Evolutionary conservation across 2,888 invertebrate species (phyloP).

Genomic region (Mesochorus sp.): DNA sequence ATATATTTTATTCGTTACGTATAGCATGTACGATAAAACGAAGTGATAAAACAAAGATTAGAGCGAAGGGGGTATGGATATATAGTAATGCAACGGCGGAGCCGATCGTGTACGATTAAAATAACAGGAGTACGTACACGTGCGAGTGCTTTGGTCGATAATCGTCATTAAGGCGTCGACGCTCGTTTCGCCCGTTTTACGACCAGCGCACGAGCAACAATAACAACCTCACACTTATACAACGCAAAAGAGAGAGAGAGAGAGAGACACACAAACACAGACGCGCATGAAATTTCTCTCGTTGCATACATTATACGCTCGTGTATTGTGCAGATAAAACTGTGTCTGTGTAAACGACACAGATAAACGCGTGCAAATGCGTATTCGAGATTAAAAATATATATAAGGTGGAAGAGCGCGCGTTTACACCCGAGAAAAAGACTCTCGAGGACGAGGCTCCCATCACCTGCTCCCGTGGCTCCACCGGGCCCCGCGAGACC

Average conservation of each 20-base stretch:
- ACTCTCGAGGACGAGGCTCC: slow-evolving; percentile 44
- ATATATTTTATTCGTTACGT: neutral
- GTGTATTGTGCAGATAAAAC: neutral
- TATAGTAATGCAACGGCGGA: slow-evolving; percentile 12
- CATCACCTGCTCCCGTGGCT: slow-evolving; percentile 57
- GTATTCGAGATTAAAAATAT: neutral
- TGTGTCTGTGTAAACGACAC: neutral
- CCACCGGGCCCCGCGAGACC: slow-evolving; percentile 52
- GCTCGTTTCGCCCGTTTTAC: slow-evolving; percentile 56
- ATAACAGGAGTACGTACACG: slow-evolving; percentile 57
- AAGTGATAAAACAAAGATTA: slow-evolving; percentile 28
- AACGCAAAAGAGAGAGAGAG: too few relatives aligned
- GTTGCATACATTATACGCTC: neutral
- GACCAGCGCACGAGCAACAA: slow-evolving; percentile 51
- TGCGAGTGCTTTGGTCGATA: slow-evolving; percentile 51
- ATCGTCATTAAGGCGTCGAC: slow-evolving; percentile 53
- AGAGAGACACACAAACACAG: neutral
- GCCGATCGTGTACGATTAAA: slow-evolving; percentile 59
- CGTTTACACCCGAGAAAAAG: slow-evolving; percentile 35
- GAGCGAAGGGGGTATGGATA: neutral
- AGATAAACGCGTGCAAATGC: neutral
- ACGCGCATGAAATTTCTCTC: neutral
- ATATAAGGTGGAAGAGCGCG: slow-evolving; percentile 29
- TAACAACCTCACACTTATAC: slow-evolving; percentile 33
- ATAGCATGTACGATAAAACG: slow-evolving; percentile 19